Evolutionary conservation across 1,140 invertebrate species (phyloP).

Genomic region (Maconellicoccus hirsutus): DNA sequence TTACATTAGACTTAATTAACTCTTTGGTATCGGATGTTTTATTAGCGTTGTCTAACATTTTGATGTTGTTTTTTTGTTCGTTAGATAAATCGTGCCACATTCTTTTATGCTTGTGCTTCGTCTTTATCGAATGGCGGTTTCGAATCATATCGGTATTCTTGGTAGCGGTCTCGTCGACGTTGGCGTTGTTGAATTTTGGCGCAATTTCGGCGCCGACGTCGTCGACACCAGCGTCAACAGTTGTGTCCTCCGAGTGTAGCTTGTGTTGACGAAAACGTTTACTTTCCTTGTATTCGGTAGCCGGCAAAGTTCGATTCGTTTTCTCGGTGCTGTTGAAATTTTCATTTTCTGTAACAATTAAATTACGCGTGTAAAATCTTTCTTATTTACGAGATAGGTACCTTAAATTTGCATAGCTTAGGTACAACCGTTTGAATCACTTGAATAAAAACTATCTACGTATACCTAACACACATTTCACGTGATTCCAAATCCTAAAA

Average conservation of each 20-base stretch:
- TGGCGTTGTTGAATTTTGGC: background rate
- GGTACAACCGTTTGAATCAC: no score
- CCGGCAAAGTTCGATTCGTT: background rate
- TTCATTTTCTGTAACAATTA: conserved; percentile 13
- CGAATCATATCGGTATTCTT: background rate
- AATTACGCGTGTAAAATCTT: no score
- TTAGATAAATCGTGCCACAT: background rate
- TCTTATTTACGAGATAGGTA: no score
- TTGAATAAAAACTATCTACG: no score
- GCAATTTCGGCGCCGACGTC: background rate
- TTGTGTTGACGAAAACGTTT: background rate
- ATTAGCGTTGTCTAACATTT: background rate
- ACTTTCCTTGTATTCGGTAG: background rate
- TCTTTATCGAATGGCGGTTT: background rate
- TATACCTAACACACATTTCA: no score
- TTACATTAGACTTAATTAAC: conserved; percentile 6
- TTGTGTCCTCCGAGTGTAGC: background rate
- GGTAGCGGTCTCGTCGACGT: background rate
- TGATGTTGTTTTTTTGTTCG: background rate
- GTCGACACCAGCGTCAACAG: background rate
- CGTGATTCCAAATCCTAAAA: no score
- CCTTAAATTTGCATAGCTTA: no score
- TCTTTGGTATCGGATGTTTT: background rate
- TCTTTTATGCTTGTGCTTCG: background rate
- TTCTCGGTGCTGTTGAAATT: background rate